Conservation (phyloP, 2,113 vertebrate species). For the Zapornia atra region DNA sequence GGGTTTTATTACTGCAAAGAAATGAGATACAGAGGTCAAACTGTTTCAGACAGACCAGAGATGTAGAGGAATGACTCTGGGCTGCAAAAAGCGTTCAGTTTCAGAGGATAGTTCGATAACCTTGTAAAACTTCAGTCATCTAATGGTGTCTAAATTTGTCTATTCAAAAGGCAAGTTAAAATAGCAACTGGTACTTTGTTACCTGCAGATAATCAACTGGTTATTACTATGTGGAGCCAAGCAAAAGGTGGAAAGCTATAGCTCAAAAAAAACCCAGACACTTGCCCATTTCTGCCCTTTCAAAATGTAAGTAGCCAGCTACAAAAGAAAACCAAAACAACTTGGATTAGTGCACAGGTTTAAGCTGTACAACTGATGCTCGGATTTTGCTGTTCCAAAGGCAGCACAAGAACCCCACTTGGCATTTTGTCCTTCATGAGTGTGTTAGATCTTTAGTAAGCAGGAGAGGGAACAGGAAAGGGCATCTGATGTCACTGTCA, state of each 20-base stretch:
- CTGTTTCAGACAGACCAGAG: not conserved
- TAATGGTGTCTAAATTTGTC: not conserved
- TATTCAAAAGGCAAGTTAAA: not conserved
- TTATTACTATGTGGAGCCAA: not conserved
- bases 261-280: not conserved
- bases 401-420: not conserved
- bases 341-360: not conserved
- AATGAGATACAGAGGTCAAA: slow-evolving; percentile 9
- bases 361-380: not conserved
- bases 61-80: not conserved
- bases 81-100: not conserved
- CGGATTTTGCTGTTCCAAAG: not conserved
- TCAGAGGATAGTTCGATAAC: not conserved
- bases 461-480: not conserved
- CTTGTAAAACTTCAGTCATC: not conserved
- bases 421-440: not conserved
- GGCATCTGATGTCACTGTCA: not conserved
- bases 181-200: not conserved
- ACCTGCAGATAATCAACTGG: not conserved
- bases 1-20: not conserved
- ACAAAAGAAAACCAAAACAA: not conserved
- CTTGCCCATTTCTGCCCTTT: not conserved
- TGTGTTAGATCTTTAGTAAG: not conserved
- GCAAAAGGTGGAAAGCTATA: not conserved
- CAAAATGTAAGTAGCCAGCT: not conserved